Evolutionary conservation across 2,888 invertebrate species (phyloP), one percentile per base, ranked within the genome.

Genomic region (Cheilosia impressa): DNA sequence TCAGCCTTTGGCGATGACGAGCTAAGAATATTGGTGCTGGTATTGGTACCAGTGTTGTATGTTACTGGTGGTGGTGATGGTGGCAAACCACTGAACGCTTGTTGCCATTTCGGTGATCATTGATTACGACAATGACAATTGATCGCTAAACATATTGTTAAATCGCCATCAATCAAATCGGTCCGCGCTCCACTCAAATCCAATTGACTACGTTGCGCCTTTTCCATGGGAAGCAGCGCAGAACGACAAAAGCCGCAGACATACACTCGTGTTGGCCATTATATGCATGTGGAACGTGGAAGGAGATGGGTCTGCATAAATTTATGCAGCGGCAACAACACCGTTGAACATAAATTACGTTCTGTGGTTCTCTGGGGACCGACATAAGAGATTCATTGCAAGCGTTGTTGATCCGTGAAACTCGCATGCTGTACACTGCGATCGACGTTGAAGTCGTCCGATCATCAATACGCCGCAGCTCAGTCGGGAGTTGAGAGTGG

Each of bases 121-220:
- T 85, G 85, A 85, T 85, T 85, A 85, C 85, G 85, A 66, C 85
- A 81, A 85, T 85, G 76, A 89, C 91, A 89, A 91, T 91, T 91
- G 92, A 91, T 92, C 91, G 90, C 90, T 89, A 88, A 90, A 90
- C 90, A 90, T 89, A 88, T 89, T 88, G 88, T 91, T 90, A 90
- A 91, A 91, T 91, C 91, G 90, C 89, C 91, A 92, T 92, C 91
- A 90, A 92, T 92, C 92, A 92, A 90, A 89, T 87, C 83, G 82
- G 78, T 77, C 77, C 57, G 72, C 62, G 38, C 24, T 73, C 63
- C 66, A 78, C 63, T 79, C 66, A 68, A 82, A 69, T 77, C 58
- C 60, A 73, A 75, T 69, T 58, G 81, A 77, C 73, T 77, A 45
- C 38, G 47, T 62, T 72, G 72, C 53, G 47, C 50, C 38, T 19